Base-by-base conservation (phyloP, 2,797 vertebrate species). In the Petrocephalus schoutedeni region DNA sequence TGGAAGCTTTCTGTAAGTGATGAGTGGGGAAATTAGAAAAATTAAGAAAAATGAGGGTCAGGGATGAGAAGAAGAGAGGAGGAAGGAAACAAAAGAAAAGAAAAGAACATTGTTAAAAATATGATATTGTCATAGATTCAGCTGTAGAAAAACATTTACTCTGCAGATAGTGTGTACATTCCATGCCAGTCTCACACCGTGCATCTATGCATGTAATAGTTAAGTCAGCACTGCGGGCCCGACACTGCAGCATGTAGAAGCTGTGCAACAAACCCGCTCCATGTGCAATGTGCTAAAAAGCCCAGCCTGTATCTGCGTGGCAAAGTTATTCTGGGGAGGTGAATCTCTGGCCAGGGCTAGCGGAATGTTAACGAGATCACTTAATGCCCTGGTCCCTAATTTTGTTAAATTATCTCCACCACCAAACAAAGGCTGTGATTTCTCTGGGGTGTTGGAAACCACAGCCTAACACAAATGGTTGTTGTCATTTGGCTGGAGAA, bases 341-440 rank as follows among this genome's bases (percentile, higher is more conserved):
- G 86, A 90, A 56, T 84, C 86, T 61, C 21, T 1, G 83, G 45
- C 51, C 90, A 93, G 86, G 90, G 94, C 92, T 95, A 92, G 92
- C 92, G 94, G 95, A 95, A 96, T 96, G 94, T 95, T 95, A 95
- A 95, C 95, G 93, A 96, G 95, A 94, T 94, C 93, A 93, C 90
- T 95, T 93, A 88, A 93, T 94, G 94, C 94, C 92, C 93, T 91
- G 91, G 92, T 92, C 90, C 92, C 90, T 90, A 87, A 90, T 91
- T 54, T 86, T 28, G 45, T 71, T 36, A 58, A 14, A 64, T 89
- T 89, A 88, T 64, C 86, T 91, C 89, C 90, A 89, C 89, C 90
- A 88, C 89, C 83, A 64, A 93, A 95, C 94, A 95, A 95, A 94
- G 92, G 90, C 82, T 80, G 88, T 67, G 19, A 82, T 89, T 91